phyloP scores from a whole-genome alignment of 2,113 vertebrate species.

The Ptilonorhynchus violaceus region DNA sequence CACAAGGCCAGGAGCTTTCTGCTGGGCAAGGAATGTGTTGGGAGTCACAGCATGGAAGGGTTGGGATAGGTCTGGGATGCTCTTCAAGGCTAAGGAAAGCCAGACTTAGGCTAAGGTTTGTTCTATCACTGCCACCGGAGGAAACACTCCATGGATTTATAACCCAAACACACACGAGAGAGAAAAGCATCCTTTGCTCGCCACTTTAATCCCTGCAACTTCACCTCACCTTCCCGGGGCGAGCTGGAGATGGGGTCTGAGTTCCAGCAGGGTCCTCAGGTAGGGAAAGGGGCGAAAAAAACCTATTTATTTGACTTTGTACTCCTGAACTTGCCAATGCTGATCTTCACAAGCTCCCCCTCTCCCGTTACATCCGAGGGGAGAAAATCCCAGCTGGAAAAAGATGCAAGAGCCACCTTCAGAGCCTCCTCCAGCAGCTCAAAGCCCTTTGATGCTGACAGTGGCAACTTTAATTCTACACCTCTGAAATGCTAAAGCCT shows the following conservation, averaged over 20 bases:
- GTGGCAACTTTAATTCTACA: neutral
- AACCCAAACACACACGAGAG: conserved; percentile 69
- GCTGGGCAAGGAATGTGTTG: neutral
- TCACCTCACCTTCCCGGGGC: neutral
- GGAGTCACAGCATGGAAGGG: neutral
- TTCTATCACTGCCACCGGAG: conserved; percentile 85
- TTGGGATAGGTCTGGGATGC: neutral
- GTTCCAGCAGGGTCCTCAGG: neutral
- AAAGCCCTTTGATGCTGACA: conserved; percentile 41
- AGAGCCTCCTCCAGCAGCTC: neutral
- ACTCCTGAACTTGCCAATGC: neutral
- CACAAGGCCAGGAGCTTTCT: neutral
- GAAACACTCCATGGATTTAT: conserved; percentile 83
- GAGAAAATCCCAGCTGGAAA: neutral
- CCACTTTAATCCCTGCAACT: neutral
- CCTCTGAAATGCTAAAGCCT: neutral
- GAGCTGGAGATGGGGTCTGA: neutral
- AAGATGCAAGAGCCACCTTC: conserved; percentile 1
- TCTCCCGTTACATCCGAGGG: neutral
- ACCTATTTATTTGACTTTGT: neutral
- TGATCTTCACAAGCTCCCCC: neutral
- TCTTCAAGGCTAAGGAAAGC: neutral
- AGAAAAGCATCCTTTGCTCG: neutral
- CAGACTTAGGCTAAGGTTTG: conserved; percentile 78
- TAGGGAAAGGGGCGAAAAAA: neutral